Conservation (phyloP, 2,797 vertebrate genomes). For the Bovichtus variegatus region DNA sequence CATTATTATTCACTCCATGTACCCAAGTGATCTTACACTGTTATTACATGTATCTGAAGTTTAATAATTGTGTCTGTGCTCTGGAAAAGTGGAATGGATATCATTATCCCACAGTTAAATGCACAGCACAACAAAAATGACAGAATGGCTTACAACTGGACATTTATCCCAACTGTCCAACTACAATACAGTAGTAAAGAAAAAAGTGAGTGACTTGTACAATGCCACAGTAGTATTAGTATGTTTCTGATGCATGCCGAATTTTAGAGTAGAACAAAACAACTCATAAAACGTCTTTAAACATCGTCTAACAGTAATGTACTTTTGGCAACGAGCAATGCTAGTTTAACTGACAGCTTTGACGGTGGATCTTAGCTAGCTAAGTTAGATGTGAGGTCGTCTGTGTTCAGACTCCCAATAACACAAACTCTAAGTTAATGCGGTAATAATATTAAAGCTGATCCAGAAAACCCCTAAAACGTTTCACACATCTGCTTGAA, state of each 20-base stretch:
- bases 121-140: neutral
- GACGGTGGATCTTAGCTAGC: neutral
- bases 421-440: too few relatives aligned
- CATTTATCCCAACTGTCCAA: neutral
- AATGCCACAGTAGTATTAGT: accelerated
- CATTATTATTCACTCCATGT: neutral
- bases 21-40: neutral
- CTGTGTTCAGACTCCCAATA: neutral
- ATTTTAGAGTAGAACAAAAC: neutral
- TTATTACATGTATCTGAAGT: neutral
- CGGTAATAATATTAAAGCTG: neutral
- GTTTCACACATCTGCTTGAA: too few relatives aligned
- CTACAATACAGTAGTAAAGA: neutral
- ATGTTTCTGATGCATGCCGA: neutral
- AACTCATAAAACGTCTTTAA: neutral
- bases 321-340: neutral
- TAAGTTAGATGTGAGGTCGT: neutral
- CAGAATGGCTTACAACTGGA: neutral
- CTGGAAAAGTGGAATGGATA: neutral
- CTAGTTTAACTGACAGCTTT: neutral
- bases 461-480: neutral
- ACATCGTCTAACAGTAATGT: neutral
- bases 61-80: neutral
- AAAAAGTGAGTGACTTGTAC: neutral
- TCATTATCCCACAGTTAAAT: neutral